These are phyloP conservation scores for Alloplasta piceator DNA, from an alignment of 2,888 invertebrate species.

Conservation along the genomic window DNA sequence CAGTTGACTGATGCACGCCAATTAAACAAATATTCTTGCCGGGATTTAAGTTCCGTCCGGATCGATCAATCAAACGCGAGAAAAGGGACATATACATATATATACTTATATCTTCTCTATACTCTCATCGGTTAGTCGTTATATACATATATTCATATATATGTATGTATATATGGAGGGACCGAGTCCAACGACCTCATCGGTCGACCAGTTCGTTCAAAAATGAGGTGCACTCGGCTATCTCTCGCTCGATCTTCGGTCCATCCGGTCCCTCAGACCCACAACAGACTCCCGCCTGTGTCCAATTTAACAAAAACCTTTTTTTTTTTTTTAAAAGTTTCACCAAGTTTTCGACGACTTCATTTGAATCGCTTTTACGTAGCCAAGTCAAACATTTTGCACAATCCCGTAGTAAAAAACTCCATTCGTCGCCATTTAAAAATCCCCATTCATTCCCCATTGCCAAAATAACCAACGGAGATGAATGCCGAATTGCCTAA, in stretches of 20 bases:
- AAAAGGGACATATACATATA: slow-evolving; percentile 27
- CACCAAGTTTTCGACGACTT: slow-evolving; percentile 42
- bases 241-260: slow-evolving; percentile 63
- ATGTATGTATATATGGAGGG: background rate
- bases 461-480: no score
- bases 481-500: no score
- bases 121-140: slow-evolving; percentile 40
- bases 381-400: background rate
- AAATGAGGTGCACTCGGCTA: slow-evolving; percentile 65
- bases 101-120: slow-evolving; percentile 21
- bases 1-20: slow-evolving; percentile 44
- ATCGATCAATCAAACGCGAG: slow-evolving; percentile 59
- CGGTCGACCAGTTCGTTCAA: slow-evolving; percentile 60
- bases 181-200: slow-evolving; percentile 57
- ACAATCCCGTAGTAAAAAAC: no score
- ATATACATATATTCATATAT: background rate
- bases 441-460: no score
- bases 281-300: slow-evolving; percentile 50
- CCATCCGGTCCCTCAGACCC: slow-evolving; percentile 61
- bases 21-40: slow-evolving; percentile 59
- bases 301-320: slow-evolving; percentile 44
- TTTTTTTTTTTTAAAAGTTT: background rate
- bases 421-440: no score
- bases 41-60: slow-evolving; percentile 44
- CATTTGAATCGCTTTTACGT: slow-evolving; percentile 36